Evolutionary conservation across 2,113 vertebrate species (phyloP).

Genomic region (Alouatta palliata): DNA sequence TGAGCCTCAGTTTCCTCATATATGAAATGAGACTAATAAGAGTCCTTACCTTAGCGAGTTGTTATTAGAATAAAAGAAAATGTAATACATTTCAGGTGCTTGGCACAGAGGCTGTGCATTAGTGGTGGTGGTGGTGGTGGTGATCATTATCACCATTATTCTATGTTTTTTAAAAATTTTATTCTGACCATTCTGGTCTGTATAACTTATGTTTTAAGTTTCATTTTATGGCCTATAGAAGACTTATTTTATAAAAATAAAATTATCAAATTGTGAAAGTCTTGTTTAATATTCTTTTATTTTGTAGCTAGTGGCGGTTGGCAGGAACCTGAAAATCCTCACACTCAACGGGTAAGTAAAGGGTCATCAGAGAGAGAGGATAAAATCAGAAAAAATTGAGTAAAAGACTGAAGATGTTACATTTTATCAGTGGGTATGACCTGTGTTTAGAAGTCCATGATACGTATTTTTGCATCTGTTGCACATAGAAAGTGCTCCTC

Average conservation of each 20-base stretch:
- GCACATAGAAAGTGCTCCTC: neutral
- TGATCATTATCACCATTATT: neutral
- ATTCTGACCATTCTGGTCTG: neutral
- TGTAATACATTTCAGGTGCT: neutral
- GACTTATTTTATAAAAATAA: slow-evolving; percentile 47
- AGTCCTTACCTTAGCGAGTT: neutral
- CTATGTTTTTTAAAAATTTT: neutral
- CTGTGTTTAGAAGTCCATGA: neutral
- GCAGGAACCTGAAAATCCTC: slow-evolving; percentile 98
- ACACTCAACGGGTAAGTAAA: slow-evolving; percentile 93
- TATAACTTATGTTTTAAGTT: slow-evolving; percentile 20
- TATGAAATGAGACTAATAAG: neutral
- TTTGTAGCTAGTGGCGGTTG: slow-evolving; percentile 96
- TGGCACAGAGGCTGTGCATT: neutral
- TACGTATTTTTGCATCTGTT: neutral
- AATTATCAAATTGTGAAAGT: slow-evolving; percentile 6
- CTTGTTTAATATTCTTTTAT: slow-evolving; percentile 60
- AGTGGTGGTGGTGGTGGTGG: neutral
- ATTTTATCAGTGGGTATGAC: neutral
- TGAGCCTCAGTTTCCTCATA: neutral
- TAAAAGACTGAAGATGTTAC: neutral
- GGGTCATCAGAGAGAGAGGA: neutral
- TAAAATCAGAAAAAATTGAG: neutral
- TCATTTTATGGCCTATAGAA: neutral
- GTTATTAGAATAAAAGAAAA: neutral